Base-by-base conservation (phyloP, 2,888 invertebrate genomes). In the Drosophila melanosoma region DNA sequence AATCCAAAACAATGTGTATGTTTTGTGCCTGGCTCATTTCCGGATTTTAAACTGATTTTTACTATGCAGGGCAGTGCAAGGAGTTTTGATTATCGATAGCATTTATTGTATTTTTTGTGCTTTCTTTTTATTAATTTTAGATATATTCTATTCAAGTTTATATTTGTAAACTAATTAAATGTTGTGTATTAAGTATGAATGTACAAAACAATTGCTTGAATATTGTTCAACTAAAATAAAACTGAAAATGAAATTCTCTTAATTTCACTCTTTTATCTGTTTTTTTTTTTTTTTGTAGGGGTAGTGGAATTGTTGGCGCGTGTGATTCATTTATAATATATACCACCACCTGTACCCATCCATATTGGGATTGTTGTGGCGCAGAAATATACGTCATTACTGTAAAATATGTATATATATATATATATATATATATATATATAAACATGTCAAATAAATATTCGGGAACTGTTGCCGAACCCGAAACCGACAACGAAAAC, bases 131-230 rank as follows among this genome's bases (percentile, higher is more conserved):
- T 61, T 76, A 33, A 58, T 58, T 78, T 56, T 56, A 62, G 59
- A 68, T 73, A 73, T 77, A 69, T 60, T 62, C 62, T 69, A 61
- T 58, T 51, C 56, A 71, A 60, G 40, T 67, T 77, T 54, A 40
- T 60, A 70, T 54, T 67, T 49, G 56, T 29, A 65, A 79, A 76
- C 63, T 59, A 76, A 72, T 72, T 87, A 78, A 87, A 84, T 84
- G 89, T 84, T 84, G 90, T 89, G 85, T 84, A 82, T 82, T 87
- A 84, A 75, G 75, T 82, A 84, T 79, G 67, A 80, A 72, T 77
- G 77, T 83, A 82, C 62, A 76, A 82, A 76, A 69, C 56, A 56
- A 56, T 38, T 71, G 62, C 65, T 72, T 74, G 70, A 74, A 82
- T 79, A 74, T 74, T 79, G 74, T 82, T 74, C 67, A 69, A 81